phyloP scores from a whole-genome alignment of 2,888 invertebrate genomes.

The Schizaphis graminum region DNA sequence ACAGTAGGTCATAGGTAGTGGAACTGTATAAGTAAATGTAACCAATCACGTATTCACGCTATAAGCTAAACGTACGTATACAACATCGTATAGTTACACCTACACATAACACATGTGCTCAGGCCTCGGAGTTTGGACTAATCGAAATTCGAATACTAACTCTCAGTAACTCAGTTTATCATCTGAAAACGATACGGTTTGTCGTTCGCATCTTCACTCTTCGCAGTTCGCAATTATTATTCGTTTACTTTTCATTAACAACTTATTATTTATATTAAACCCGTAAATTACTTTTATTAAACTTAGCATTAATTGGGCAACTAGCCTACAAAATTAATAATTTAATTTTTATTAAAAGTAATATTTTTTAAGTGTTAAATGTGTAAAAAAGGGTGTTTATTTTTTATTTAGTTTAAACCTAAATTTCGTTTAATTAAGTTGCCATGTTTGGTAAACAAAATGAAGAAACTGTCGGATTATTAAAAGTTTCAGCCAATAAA shows the following conservation, averaged over 20 bases:
- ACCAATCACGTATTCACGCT: neutral
- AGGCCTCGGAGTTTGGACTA: too few relatives aligned
- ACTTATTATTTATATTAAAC: neutral
- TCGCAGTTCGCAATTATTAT: neutral
- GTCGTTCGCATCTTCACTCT: neutral
- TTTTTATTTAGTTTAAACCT: neutral
- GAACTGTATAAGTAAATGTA: neutral
- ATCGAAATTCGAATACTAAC: neutral
- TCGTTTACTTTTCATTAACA: neutral
- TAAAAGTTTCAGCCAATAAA: neutral
- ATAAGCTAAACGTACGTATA: neutral
- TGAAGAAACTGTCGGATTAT: constrained; percentile 53
- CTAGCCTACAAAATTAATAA: neutral
- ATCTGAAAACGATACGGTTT: neutral
- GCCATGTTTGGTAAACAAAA: constrained; percentile 42
- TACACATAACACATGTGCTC: neutral
- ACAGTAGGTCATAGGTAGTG: neutral
- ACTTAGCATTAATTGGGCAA: neutral
- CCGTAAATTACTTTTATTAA: neutral
- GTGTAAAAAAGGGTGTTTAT: neutral
- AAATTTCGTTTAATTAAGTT: neutral
- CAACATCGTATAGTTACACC: neutral
- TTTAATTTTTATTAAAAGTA: neutral
- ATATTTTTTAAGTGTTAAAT: neutral
- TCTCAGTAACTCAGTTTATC: neutral